Conservation (phyloP, 1,140 invertebrate species). For the Phenacoccus solenopsis region DNA sequence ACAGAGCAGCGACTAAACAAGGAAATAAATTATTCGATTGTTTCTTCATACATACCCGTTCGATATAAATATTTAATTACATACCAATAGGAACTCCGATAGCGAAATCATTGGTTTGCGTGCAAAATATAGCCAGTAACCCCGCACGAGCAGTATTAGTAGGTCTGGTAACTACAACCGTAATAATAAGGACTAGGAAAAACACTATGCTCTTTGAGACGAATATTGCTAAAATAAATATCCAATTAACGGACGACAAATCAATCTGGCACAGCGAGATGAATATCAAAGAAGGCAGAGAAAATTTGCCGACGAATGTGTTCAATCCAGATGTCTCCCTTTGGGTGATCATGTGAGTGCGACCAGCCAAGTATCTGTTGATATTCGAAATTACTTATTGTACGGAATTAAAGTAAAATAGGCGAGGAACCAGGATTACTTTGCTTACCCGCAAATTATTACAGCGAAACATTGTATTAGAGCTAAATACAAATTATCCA, state of each 20-base stretch:
- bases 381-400: slow-evolving; percentile 6
- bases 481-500: slow-evolving; percentile 78
- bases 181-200: slow-evolving; percentile 62
- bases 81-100: slow-evolving; percentile 91
- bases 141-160: slow-evolving; percentile 71
- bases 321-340: slow-evolving; percentile 81
- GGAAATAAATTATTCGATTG: neutral
- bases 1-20: slow-evolving; percentile 53
- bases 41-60: neutral
- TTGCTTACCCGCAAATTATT: slow-evolving; percentile 69
- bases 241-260: slow-evolving; percentile 76
- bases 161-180: slow-evolving; percentile 62
- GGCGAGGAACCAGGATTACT: slow-evolving; percentile 19
- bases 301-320: slow-evolving; percentile 86
- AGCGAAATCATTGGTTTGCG: slow-evolving; percentile 96
- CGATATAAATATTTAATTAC: slow-evolving; percentile 25
- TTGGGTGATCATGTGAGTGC: slow-evolving; percentile 67
- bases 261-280: slow-evolving; percentile 74
- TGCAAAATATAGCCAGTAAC: slow-evolving; percentile 87
- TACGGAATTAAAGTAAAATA: too few relatives aligned
- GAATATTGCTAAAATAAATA: slow-evolving; percentile 71
- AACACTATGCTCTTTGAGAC: slow-evolving; percentile 79
- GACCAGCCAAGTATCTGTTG: slow-evolving; percentile 81
- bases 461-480: slow-evolving; percentile 82
- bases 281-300: slow-evolving; percentile 84